Evolutionary conservation across 2,797 vertebrate genomes (phyloP).

Genomic region (Rhinogobio ventralis): DNA sequence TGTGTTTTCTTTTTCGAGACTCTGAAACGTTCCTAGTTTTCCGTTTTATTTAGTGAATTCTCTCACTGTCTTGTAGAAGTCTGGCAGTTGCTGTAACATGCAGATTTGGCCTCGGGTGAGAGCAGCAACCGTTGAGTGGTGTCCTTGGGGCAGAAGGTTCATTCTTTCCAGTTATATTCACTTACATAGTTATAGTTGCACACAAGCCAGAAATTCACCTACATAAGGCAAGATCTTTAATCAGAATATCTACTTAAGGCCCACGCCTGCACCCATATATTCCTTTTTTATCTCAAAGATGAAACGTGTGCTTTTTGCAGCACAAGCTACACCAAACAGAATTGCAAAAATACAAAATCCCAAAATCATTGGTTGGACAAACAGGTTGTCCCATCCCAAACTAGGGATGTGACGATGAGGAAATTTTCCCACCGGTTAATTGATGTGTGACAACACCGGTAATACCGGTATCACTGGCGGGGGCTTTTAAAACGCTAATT

Average conservation of each 20-base stretch:
- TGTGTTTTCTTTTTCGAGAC: not conserved
- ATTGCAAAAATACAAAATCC: not conserved
- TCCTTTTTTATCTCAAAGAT: not conserved
- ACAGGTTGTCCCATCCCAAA: not conserved
- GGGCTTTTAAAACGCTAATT: too few species aligned
- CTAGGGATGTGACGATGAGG: too few species aligned
- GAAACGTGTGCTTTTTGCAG: not conserved
- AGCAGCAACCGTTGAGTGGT: conserved; percentile 5
- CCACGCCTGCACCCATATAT: not conserved
- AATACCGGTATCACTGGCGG: too few species aligned
- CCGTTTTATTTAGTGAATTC: not conserved
- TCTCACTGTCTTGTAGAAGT: conserved; percentile 13
- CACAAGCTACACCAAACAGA: not conserved
- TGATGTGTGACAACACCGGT: too few species aligned
- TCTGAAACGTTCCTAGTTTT: not conserved
- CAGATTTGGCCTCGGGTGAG: conserved; percentile 31
- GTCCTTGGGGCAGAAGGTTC: conserved; percentile 33
- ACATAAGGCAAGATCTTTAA: not conserved
- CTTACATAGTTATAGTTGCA: conserved; percentile 14
- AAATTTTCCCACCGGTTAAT: too few species aligned
- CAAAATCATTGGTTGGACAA: not conserved
- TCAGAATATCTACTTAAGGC: not conserved
- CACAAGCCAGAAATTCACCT: not conserved
- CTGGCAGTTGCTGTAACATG: conserved; percentile 39
- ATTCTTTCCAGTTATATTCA: conserved; percentile 19